These are phyloP conservation scores for Malthinus seriepunctatus DNA, from an alignment of 2,888 invertebrate genomes.

Conservation along the genomic window DNA sequence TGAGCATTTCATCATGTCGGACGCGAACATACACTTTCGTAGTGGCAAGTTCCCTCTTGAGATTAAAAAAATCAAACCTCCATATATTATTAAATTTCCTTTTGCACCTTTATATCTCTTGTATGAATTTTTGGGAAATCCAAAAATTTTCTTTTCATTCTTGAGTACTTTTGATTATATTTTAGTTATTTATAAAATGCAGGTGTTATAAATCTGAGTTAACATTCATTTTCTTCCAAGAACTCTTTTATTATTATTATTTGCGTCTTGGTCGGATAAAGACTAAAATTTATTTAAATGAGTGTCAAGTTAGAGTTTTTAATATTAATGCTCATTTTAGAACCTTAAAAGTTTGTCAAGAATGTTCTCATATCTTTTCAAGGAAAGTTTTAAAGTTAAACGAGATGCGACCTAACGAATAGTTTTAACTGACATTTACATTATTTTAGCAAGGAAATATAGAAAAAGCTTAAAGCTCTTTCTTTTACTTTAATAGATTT, in stretches of 20 bases:
- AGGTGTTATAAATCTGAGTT: slow-evolving; percentile 26
- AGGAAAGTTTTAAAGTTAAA: slow-evolving; percentile 12
- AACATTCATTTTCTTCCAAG: slow-evolving; percentile 20
- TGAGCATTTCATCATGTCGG: too few relatives aligned
- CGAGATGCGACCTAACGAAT: slow-evolving; percentile 15
- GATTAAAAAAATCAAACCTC: too few relatives aligned
- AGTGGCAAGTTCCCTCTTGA: too few relatives aligned
- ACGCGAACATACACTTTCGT: too few relatives aligned
- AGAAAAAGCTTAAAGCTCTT: slow-evolving; percentile 3
- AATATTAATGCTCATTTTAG: slow-evolving; percentile 32
- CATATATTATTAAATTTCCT: too few relatives aligned
- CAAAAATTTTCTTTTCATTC: slow-evolving; percentile 7
- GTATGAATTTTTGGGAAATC: background rate
- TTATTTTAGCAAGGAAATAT: slow-evolving; percentile 10
- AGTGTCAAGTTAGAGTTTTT: slow-evolving; percentile 30
- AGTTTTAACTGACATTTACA: slow-evolving; percentile 20
- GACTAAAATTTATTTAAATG: slow-evolving; percentile 34
- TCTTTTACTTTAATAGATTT: slow-evolving; percentile 8
- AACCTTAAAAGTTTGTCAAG: slow-evolving; percentile 25
- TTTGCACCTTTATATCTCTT: too few relatives aligned
- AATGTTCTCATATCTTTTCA: slow-evolving; percentile 17
- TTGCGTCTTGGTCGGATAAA: slow-evolving; percentile 26
- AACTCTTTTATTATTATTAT: slow-evolving; percentile 30
- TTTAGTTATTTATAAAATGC: slow-evolving; percentile 29
- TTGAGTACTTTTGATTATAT: slow-evolving; percentile 20